These are phyloP conservation scores for Sylvilagus bachmani DNA, from an alignment of 2,113 vertebrate species.

Conservation along the genomic window DNA sequence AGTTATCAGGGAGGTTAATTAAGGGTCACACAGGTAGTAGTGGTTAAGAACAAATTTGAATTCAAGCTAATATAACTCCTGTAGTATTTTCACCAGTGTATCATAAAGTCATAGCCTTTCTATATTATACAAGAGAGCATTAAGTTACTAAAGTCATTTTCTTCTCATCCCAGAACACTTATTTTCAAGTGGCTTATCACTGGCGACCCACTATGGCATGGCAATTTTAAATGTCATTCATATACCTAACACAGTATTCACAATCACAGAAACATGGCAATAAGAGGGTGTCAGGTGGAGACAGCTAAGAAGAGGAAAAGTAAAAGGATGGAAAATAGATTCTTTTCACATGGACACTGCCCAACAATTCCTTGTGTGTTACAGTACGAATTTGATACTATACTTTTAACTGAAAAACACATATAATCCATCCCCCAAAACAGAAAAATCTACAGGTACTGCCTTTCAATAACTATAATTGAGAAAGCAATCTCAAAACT, in stretches of 20 bases:
- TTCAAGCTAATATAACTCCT: slow-evolving; percentile 23
- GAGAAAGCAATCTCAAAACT: slow-evolving; percentile 41
- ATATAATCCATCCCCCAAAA: background rate
- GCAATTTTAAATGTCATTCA: background rate
- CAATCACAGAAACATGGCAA: background rate
- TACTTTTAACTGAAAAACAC: slow-evolving; percentile 61
- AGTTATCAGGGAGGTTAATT: background rate
- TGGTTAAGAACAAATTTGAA: background rate
- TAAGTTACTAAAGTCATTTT: slow-evolving; percentile 8
- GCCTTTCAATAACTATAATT: background rate
- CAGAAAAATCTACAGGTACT: background rate
- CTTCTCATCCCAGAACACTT: background rate
- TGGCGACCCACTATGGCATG: background rate
- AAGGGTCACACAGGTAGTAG: background rate
- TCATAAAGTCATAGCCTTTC: slow-evolving; percentile 2
- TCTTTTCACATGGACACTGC: background rate
- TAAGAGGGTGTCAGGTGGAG: background rate
- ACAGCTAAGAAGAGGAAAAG: background rate
- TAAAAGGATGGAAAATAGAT: slow-evolving; percentile 1
- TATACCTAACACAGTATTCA: background rate
- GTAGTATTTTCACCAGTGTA: background rate
- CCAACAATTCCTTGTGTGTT: background rate
- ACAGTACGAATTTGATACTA: slow-evolving; percentile 25
- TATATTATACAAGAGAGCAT: background rate
- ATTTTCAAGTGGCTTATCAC: background rate